Evolutionary conservation across 2,888 invertebrate species (phyloP).

Genomic region (Pollenia angustigena): DNA sequence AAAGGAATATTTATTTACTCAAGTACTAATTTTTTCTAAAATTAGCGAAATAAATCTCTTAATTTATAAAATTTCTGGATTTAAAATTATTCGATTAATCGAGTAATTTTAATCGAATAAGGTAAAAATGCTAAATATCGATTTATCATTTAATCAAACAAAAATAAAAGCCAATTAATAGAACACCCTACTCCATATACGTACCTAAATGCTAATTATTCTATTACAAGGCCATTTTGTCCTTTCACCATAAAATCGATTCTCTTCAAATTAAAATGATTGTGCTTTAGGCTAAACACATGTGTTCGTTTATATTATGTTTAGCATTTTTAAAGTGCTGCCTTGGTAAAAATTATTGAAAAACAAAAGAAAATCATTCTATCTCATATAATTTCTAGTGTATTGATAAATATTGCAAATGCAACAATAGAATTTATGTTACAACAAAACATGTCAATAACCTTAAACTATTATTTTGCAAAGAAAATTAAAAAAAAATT

Average conservation of each 20-base stretch:
- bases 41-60: too few relatives aligned
- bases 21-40: too few relatives aligned
- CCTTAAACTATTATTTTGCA: conserved; percentile 53
- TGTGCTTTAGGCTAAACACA: not conserved
- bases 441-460: conserved; percentile 54
- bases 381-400: conserved; percentile 7
- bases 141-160: too few relatives aligned
- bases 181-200: too few relatives aligned
- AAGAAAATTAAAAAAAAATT: not conserved
- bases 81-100: too few relatives aligned
- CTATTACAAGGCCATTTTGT: not conserved
- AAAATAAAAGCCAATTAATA: too few relatives aligned
- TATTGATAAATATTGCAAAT: conserved; percentile 2
- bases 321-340: not conserved
- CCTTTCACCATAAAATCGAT: not conserved
- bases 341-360: not conserved
- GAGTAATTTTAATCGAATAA: too few relatives aligned
- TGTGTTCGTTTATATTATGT: not conserved
- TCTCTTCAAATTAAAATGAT: not conserved
- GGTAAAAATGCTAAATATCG: too few relatives aligned
- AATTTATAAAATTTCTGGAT: too few relatives aligned
- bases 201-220: conserved; percentile 1
- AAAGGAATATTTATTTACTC: too few relatives aligned
- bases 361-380: conserved; percentile 10
- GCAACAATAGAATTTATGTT: not conserved